A percentile compares a stretch with the other conserved stretches of the same genome.
phyloP scores from a whole-genome alignment of 2,888 invertebrate genomes.

The Chromoteleia sp. region DNA sequence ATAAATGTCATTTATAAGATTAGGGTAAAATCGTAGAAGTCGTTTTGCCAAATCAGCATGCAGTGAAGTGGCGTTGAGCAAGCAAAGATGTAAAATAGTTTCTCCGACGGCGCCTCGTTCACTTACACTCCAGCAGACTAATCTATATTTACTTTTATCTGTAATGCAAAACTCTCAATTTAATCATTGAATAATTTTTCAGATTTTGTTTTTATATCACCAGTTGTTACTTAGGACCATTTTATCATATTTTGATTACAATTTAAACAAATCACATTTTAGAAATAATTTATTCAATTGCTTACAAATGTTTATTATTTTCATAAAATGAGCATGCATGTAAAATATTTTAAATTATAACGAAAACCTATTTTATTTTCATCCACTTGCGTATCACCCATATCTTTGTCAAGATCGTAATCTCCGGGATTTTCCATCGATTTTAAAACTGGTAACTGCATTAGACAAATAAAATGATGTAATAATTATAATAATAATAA shows the following conservation, averaged over 20 bases:
- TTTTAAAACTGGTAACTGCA: constrained; percentile 90
- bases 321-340: too few relatives aligned
- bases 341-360: neutral
- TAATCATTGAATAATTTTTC: neutral
- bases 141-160: constrained; percentile 87
- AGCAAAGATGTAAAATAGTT: constrained; percentile 96
- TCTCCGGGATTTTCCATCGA: constrained; percentile 94
- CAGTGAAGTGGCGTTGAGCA: constrained; percentile 95
- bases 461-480: neutral
- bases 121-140: constrained; percentile 96
- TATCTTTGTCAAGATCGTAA: constrained; percentile 92
- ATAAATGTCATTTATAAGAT: constrained; percentile 97
- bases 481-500: too few relatives aligned
- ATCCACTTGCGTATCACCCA: constrained; percentile 84
- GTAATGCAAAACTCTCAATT: constrained; percentile 12
- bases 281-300: too few relatives aligned
- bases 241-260: too few relatives aligned
- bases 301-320: too few relatives aligned
- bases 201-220: constrained; percentile 10
- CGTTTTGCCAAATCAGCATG: constrained; percentile 97
- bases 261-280: too few relatives aligned
- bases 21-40: constrained; percentile 95
- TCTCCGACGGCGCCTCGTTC: constrained; percentile 98
- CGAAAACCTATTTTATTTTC: constrained; percentile 80
- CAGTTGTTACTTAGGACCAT: too few relatives aligned